Evolutionary conservation across 2,888 invertebrate species (phyloP), one percentile per base, ranked within the genome.

Genomic region (Aporophyla nigra): DNA sequence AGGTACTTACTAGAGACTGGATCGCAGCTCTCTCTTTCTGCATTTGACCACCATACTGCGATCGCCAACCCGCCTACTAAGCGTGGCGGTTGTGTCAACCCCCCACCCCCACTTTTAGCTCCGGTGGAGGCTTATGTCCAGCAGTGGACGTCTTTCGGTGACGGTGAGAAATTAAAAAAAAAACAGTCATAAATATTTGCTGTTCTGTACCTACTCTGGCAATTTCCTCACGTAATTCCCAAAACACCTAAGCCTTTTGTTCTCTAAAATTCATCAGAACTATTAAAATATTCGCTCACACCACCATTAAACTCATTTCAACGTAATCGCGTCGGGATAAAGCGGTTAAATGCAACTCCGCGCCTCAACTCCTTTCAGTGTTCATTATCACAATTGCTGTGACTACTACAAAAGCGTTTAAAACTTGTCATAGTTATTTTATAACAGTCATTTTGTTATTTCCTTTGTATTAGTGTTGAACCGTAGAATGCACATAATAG

Each of bases 331-430:
- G 51, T 56, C 51, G 75, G 49, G 10, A 58, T 74, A 79, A 82
- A 84, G 74, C 80, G 75, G 82, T 86, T 86, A 82, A 84, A 84
- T 74, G 72, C 80, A 88, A 88, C 80, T 89, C 85, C 49, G 40
- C 76, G 63, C 71, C 79, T 80, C 71, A 75, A 71, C 80, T 86
- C 77, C 69, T 87, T 91, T 88, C 79, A 82, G 71, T 78, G 66
- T 83, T 87, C 84, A 89, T 91, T 87, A 88, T 87, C 76, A 80
- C 87, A 88, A 88, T 89, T 87, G 87, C 87, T 65, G 33, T 66
- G 49, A 56, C 82, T 71, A 76, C 80, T 76, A 67, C 85, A 74
- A 84, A 82, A 89, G 80, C 89, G 79, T 78, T 92, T 89, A 85
- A 90, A 90, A 86, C 88, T 90, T 78, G 59, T 62, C 49, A 74